Percentiles rank a stretch among this genome's conserved stretches.
These are phyloP conservation scores for Chymomyza caudatula DNA, from an alignment of 2,888 invertebrate species.

Conservation along the genomic window DNA sequence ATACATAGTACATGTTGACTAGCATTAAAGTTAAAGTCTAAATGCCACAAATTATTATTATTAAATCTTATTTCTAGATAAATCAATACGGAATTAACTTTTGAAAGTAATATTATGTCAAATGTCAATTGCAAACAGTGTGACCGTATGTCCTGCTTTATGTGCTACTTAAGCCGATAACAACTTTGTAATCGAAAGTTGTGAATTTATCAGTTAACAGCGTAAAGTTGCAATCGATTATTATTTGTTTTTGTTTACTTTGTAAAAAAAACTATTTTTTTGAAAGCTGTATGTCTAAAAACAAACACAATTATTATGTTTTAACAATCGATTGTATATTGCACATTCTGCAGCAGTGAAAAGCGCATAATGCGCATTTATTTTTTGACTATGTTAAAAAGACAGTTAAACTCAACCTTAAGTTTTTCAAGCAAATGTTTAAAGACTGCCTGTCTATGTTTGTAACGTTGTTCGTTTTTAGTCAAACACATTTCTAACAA, in stretches of 20 bases:
- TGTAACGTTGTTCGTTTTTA: no score
- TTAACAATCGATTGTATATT: no score
- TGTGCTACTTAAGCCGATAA: background rate
- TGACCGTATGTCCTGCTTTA: background rate
- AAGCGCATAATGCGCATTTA: no score
- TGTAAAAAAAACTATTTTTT: background rate
- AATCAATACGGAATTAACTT: background rate
- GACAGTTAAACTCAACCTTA: no score
- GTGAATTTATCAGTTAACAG: background rate
- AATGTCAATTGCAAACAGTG: background rate
- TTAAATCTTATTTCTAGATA: background rate
- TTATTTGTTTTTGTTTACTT: background rate
- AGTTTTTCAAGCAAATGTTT: no score
- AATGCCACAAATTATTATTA: background rate
- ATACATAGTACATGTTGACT: constrained; percentile 48
- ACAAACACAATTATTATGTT: background rate
- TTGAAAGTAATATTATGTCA: background rate
- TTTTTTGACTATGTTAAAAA: no score
- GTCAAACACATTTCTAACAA: no score
- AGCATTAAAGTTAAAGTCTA: constrained; percentile 3
- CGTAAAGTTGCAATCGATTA: background rate
- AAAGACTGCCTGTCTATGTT: no score
- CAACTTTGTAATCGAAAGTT: background rate
- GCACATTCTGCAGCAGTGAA: no score
- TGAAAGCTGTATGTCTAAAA: background rate